Evolutionary conservation across 1,140 invertebrate species (phyloP).

Genomic region (Scylla paramamosain): DNA sequence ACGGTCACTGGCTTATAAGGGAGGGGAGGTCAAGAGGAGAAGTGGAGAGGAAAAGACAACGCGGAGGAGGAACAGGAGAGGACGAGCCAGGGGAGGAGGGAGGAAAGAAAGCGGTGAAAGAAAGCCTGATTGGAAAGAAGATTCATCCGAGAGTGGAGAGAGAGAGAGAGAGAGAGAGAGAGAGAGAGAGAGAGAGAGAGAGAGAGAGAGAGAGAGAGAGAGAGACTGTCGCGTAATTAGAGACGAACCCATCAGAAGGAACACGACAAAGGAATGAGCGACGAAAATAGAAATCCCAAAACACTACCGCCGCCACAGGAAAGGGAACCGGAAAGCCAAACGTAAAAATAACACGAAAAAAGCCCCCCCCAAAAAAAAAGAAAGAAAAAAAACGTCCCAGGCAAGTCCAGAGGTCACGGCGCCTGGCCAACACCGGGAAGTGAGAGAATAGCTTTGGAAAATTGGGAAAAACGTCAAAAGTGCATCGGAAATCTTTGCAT

Average conservation of each 20-base stretch:
- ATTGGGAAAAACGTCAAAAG: not conserved
- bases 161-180: not conserved
- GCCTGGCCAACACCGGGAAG: not conserved
- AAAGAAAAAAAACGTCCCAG: not conserved
- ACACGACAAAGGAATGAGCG: not conserved
- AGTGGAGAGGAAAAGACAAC: not conserved
- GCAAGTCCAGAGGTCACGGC: not conserved
- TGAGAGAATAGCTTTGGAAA: not conserved
- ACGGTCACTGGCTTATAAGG: not conserved
- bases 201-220: conserved; percentile 20
- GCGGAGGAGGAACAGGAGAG: not conserved
- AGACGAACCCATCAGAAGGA: not conserved
- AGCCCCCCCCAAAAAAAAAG: not conserved
- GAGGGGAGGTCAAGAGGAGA: not conserved
- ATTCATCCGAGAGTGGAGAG: not conserved
- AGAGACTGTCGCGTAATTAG: not conserved
- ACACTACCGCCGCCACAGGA: no score
- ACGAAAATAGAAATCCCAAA: no score
- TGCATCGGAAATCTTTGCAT: conserved; percentile 2
- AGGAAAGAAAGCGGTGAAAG: not conserved
- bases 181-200: not conserved
- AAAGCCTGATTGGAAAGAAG: not conserved
- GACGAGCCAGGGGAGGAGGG: not conserved
- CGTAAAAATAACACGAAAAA: no score
- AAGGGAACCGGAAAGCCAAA: no score